Percentiles rank a stretch among this genome's conserved stretches.
Conservation (phyloP, 2,888 invertebrate species). For the Agelastica alni region DNA sequence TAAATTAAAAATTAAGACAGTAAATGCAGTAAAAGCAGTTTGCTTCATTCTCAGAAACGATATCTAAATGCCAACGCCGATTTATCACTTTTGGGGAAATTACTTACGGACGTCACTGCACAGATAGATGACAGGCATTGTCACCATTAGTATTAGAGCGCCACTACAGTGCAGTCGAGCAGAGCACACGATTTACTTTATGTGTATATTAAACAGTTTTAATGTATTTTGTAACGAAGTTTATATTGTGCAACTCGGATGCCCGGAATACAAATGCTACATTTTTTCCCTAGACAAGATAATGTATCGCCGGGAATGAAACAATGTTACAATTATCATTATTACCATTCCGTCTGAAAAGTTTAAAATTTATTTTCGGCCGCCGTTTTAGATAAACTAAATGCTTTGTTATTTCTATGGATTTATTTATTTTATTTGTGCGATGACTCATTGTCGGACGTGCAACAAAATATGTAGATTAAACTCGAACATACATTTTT, state of each 20-base stretch:
- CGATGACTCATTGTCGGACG: no score
- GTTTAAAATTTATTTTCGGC: neutral
- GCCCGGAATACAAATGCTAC: slow-evolving; percentile 51
- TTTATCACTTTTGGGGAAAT: no score
- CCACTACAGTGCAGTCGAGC: slow-evolving; percentile 41
- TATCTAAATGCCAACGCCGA: no score
- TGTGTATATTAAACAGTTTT: slow-evolving; percentile 54
- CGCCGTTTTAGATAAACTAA: slow-evolving; percentile 10
- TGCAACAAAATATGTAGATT: no score
- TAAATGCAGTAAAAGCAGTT: no score
- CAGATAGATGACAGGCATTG: slow-evolving; percentile 28
- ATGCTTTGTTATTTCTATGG: neutral
- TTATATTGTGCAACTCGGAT: slow-evolving; percentile 52
- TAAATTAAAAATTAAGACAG: no score
- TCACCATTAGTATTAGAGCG: slow-evolving; percentile 44
- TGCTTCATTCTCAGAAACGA: no score
- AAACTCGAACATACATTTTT: no score
- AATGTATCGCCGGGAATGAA: slow-evolving; percentile 45
- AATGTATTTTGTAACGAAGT: slow-evolving; percentile 53
- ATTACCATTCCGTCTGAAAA: slow-evolving; percentile 16
- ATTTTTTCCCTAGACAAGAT: slow-evolving; percentile 44
- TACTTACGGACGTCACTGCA: slow-evolving; percentile 18
- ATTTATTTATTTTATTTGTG: neutral
- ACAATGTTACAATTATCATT: slow-evolving; percentile 40
- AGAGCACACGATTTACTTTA: slow-evolving; percentile 52